These are phyloP conservation scores for Lasioglossum leucozonium DNA, from an alignment of 2,888 invertebrate species.

Conservation along the genomic window DNA sequence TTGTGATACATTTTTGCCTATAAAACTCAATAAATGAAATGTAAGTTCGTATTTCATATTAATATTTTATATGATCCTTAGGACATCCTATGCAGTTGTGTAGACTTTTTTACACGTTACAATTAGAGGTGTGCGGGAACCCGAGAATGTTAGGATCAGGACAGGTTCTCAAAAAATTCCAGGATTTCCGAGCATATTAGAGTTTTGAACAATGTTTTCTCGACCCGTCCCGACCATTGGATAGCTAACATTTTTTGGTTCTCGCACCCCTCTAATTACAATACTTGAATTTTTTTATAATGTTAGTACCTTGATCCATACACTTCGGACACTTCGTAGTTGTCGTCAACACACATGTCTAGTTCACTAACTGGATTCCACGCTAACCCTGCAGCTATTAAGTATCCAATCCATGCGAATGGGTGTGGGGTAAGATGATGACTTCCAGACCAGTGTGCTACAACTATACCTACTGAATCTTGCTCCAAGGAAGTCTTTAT, in stretches of 20 bases:
- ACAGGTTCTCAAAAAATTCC: too few species aligned
- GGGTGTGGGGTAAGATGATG: slow-evolving; percentile 87
- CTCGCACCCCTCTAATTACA: too few species aligned
- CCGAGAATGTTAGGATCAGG: neutral
- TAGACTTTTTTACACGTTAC: too few species aligned
- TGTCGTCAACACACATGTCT: slow-evolving; percentile 77
- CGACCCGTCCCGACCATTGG: too few species aligned
- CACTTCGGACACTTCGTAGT: slow-evolving; percentile 77
- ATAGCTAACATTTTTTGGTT: too few species aligned
- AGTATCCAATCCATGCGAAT: slow-evolving; percentile 87
- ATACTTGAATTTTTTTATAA: neutral
- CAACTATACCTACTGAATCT: slow-evolving; percentile 85
- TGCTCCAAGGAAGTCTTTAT: slow-evolving; percentile 85
- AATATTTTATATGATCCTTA: neutral
- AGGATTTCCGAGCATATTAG: too few species aligned
- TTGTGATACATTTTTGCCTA: slow-evolving; percentile 84
- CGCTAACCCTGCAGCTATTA: slow-evolving; percentile 86
- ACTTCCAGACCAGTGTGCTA: slow-evolving; percentile 87
- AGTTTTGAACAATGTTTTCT: too few species aligned
- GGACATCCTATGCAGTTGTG: too few species aligned
- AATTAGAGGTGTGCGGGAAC: too few species aligned
- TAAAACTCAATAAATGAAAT: slow-evolving; percentile 14
- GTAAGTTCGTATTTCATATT: neutral
- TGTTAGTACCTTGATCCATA: slow-evolving; percentile 70
- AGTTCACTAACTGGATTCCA: slow-evolving; percentile 86